Evolutionary conservation across 2,113 vertebrate species (phyloP), one percentile per base, ranked within the genome.

Genomic region (Pachyramphus minor): DNA sequence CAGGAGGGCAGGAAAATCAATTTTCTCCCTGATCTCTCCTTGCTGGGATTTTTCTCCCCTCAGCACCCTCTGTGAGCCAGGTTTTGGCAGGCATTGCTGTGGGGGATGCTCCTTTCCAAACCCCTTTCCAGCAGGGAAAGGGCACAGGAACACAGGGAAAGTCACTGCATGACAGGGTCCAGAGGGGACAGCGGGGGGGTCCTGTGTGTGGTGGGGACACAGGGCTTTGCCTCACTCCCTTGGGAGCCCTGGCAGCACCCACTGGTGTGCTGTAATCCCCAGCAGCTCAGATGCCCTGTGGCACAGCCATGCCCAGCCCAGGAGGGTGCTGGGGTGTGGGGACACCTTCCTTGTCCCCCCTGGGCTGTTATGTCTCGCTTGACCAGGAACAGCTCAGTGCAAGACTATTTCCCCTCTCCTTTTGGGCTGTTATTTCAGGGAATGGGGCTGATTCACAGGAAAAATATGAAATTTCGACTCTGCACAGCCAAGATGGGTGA

Each of bases 381-480:
- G 0, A 95, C 44, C 86, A 83, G 89, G 64, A 95, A 83, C 79
- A 66, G 44, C 91, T 93, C 68, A 78, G 91, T 53, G 52, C 73
- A 55, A 88, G 72, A 83, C 88, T 75, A 95, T 95, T 95, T 96
- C 87, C 95, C 69, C 62, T 73, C 92, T 94, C 44, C 66, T 95
- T 87, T 89, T 78, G 89, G 93, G 78, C 50, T 93, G 95, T 84
- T 95, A 80, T 94, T 97, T 86, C 94, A 94, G 83, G 95, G 79
- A 96, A 66, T 19, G 80, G 82, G 94, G 71, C 96, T 97, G 96
- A 96, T 96, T 97, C 96, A 96, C 89, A 89, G 95, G 93, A 96
- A 97, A 96, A 97, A 87, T 95, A 95, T 96, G 94, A 96, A 96
- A 95, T 97, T 97, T 95, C 4, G 24, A 62, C 90, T 95, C 69